Base-by-base conservation (phyloP, 1,140 invertebrate species). In the Rhysida immarginata region DNA sequence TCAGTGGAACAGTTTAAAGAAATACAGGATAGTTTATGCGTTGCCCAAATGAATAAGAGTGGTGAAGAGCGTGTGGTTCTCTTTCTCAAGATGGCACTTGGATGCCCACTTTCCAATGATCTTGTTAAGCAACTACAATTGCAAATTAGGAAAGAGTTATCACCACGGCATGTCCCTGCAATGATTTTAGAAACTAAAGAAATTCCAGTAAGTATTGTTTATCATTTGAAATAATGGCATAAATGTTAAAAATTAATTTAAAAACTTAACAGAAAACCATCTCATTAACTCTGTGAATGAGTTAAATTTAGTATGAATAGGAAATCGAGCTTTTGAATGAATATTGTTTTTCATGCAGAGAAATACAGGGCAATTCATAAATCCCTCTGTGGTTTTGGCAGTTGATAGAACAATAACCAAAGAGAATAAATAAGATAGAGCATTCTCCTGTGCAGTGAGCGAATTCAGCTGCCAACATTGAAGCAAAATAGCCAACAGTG, bases 11-110 rank as follows among this genome's bases (percentile, higher is more conserved):
- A 20, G 69, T 76, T 63, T 66, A 69, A 56, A 70, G 75, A 63
- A 52, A 69, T 79, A 2, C 64, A 67, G 26, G 77, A 79, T 63
- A 76, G 74, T 58, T 62, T 79, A 24, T 78, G 77, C 63, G 75
- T 78, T 5, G 74, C 73, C 2, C 74, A 77, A 61, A 63, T 62
- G 23, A 65, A 58, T 41, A 49, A 50, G 49, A 27, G 54, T 45
- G 56, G 69, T n/a, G 77, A 79, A 49, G 77, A 79, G 63, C 62
- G 74, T 44, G 76, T 79, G 2, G 58, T 79, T 11, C 64, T 79
- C 11, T 79, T 79, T 61, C 58, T 79, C 1, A 76, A 76, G 63
- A 70, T 79, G 66, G 66, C 63, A n/a, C 56, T 64, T 18, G 70
- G 66, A 16, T 56, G 55, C 26, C 57, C 64, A 41, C 69, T 77